Percentiles rank a stretch among this genome's conserved stretches.
Evolutionary conservation across 2,888 invertebrate species (phyloP).

Genomic region (Gandaritis pyraliata): DNA sequence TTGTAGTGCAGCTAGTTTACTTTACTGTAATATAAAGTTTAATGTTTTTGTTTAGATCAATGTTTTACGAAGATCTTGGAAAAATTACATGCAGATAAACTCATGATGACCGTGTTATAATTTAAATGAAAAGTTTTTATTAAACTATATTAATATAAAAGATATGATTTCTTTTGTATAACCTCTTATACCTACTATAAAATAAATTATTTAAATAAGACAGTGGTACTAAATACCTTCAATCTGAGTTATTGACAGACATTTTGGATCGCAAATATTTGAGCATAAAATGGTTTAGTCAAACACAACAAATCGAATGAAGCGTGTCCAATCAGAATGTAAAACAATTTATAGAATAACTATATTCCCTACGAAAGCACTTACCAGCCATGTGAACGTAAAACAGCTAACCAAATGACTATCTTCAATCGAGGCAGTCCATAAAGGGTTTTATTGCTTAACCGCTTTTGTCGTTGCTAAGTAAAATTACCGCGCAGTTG

Average conservation of each 20-base stretch:
- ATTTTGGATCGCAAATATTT: conserved; percentile 2
- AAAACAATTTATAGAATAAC: conserved; percentile 19
- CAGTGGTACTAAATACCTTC: not conserved
- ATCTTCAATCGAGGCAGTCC: conserved; percentile 40
- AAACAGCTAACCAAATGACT: conserved; percentile 42
- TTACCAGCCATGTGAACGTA: conserved; percentile 36
- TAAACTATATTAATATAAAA: no score
- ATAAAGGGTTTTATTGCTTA: conserved; percentile 40
- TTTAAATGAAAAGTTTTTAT: no score
- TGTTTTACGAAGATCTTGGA: no score
- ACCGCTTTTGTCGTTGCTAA: conserved; percentile 41
- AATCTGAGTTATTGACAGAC: not conserved
- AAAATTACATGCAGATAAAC: no score
- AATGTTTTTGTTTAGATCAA: no score
- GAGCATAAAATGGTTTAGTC: conserved; percentile 11
- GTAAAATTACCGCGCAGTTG: conserved; percentile 42
- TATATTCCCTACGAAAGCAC: conserved; percentile 22
- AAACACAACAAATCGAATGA: conserved; percentile 18
- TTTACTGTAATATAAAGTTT: no score
- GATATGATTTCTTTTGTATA: no score
- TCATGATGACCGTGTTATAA: no score
- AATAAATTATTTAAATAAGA: not conserved
- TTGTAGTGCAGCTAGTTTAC: conserved; percentile 16
- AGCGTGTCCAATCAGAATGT: conserved; percentile 13
- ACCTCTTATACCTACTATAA: no score